phyloP scores from a whole-genome alignment of 2,888 invertebrate genomes.

The Griposia aprilina region DNA sequence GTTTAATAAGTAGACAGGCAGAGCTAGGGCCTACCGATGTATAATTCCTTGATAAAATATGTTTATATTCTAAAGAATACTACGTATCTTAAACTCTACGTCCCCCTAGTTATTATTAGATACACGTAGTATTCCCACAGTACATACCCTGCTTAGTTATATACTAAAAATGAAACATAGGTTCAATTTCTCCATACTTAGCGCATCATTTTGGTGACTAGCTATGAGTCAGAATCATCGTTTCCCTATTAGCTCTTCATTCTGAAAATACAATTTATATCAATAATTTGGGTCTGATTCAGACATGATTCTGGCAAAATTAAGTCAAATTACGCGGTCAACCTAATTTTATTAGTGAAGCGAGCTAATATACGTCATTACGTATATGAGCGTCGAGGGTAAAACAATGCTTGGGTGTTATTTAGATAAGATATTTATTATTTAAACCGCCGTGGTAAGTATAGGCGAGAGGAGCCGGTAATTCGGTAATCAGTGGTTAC shows the following conservation, averaged over 20 bases:
- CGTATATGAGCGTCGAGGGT: constrained; percentile 77
- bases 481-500: constrained; percentile 89
- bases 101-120: no score
- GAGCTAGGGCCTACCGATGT: no score
- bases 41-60: no score
- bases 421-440: constrained; percentile 90
- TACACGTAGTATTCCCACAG: no score
- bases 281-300: constrained; percentile 83
- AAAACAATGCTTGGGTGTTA: constrained; percentile 88
- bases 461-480: constrained; percentile 86
- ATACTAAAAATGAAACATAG: background rate
- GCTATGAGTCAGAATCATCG: constrained; percentile 42
- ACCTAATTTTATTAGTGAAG: constrained; percentile 89
- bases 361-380: constrained; percentile 88
- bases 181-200: background rate
- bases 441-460: constrained; percentile 89
- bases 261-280: constrained; percentile 78
- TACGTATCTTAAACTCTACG: no score
- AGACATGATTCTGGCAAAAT: constrained; percentile 85
- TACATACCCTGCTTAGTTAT: background rate
- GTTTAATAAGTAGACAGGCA: no score
- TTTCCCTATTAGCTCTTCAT: constrained; percentile 65
- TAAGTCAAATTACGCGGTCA: constrained; percentile 85
- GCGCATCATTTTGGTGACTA: constrained; percentile 9
- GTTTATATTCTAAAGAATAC: no score